phyloP scores from a whole-genome alignment of 2,888 invertebrate genomes.

The Brachynemurus nebulosus region DNA sequence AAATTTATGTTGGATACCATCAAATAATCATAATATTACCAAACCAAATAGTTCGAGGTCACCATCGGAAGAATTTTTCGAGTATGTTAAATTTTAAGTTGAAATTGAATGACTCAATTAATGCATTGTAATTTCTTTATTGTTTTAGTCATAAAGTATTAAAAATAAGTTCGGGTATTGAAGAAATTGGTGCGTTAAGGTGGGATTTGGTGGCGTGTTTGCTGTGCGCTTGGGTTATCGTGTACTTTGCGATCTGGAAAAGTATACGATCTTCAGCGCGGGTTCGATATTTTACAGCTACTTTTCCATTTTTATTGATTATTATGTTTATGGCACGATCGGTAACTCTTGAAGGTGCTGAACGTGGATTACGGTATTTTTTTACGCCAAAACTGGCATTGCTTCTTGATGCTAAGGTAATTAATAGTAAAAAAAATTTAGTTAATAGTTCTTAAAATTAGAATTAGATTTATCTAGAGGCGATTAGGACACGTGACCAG shows the following conservation, averaged over 20 bases:
- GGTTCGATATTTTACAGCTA: conserved; percentile 86
- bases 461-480: too few relatives aligned
- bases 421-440: conserved; percentile 8
- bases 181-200: conserved; percentile 64
- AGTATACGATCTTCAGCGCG: conserved; percentile 88
- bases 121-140: conserved; percentile 10
- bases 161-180: conserved; percentile 70
- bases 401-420: conserved; percentile 65
- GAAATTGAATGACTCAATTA: background rate
- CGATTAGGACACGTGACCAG: too few relatives aligned
- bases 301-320: conserved; percentile 79
- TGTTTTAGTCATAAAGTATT: conserved; percentile 69
- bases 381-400: conserved; percentile 77
- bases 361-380: conserved; percentile 72
- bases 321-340: conserved; percentile 76
- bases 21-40: conserved; percentile 39
- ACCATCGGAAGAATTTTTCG: conserved; percentile 84
- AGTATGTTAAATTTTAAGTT: conserved; percentile 65
- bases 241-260: conserved; percentile 94
- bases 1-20: conserved; percentile 64
- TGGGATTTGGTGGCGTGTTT: conserved; percentile 86
- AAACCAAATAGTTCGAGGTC: conserved; percentile 62
- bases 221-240: conserved; percentile 83
- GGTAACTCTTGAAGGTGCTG: conserved; percentile 80
- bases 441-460: background rate